phyloP scores from a whole-genome alignment of 2,113 vertebrate species.

The Panthera tigris region DNA sequence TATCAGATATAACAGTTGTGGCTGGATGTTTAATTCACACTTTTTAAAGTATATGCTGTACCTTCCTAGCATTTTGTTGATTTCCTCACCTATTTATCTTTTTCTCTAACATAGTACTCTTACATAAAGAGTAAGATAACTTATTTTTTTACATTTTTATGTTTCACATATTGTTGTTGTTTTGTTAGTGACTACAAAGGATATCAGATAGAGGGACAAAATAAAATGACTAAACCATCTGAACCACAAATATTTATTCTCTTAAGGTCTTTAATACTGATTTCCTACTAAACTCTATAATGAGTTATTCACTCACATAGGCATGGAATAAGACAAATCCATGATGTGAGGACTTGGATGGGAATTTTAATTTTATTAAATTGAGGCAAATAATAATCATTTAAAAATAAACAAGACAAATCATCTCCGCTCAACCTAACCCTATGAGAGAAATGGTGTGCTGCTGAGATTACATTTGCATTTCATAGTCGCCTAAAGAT shows the following conservation, averaged over 20 bases:
- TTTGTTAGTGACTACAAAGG: background rate
- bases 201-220: background rate
- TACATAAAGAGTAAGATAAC: background rate
- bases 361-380: background rate
- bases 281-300: background rate
- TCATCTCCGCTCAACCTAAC: background rate
- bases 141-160: background rate
- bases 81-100: background rate
- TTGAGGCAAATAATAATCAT: background rate
- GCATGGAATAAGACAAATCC: background rate
- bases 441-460: background rate
- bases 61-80: background rate
- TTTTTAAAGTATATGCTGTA: too few species aligned
- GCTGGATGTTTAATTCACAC: too few species aligned
- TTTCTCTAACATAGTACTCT: background rate
- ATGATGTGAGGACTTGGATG: background rate
- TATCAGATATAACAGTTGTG: too few species aligned
- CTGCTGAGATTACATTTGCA: background rate
- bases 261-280: background rate
- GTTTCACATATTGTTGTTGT: background rate
- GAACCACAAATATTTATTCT: background rate
- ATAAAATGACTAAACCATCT: background rate
- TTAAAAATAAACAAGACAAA: background rate
- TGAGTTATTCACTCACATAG: background rate
- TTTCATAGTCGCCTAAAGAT: background rate